Evolutionary conservation across 2,797 vertebrate genomes (phyloP).

Genomic region (Ptychobarbus kaznakovi): DNA sequence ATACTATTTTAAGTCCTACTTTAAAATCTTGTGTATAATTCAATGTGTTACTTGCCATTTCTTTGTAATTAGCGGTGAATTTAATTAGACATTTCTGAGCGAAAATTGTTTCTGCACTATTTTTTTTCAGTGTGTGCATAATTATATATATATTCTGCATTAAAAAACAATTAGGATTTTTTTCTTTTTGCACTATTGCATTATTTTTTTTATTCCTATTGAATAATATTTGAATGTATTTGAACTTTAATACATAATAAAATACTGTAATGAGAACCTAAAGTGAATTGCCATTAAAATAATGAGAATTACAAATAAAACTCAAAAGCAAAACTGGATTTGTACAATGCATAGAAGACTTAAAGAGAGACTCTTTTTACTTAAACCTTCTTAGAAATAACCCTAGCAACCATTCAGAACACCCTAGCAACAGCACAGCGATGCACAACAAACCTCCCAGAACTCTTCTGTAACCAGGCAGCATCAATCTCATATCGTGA

Average conservation of each 20-base stretch:
- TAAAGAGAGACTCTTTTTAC: background rate
- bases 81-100: too few species aligned
- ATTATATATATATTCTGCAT: too few species aligned
- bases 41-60: too few species aligned
- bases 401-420: background rate
- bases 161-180: too few species aligned
- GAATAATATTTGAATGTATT: background rate
- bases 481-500: background rate
- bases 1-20: too few species aligned
- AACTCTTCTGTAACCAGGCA: background rate
- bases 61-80: too few species aligned
- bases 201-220: too few species aligned
- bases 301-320: background rate
- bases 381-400: background rate
- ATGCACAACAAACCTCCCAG: background rate
- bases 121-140: too few species aligned
- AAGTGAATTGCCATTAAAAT: background rate
- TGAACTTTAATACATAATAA: background rate
- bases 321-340: background rate
- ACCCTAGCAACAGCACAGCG: background rate
- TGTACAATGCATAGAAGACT: background rate
- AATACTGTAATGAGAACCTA: background rate
- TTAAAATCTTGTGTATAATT: too few species aligned
- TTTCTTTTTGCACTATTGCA: too few species aligned
- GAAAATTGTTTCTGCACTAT: too few species aligned